phyloP scores from a whole-genome alignment of 2,797 vertebrate genomes.

The Myripristis murdjan region DNA sequence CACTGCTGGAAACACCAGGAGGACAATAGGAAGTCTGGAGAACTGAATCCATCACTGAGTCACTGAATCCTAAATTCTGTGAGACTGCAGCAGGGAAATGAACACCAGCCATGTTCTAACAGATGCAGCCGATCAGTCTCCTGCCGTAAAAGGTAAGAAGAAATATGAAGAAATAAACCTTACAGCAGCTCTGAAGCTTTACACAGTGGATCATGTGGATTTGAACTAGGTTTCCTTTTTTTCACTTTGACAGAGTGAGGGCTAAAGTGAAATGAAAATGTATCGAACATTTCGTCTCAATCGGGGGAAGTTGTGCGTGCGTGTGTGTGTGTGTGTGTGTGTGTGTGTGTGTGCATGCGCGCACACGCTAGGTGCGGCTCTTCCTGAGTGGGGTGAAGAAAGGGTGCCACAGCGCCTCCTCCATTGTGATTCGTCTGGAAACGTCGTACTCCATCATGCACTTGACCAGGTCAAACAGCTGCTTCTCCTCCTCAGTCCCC shows the following conservation, averaged over 20 bases:
- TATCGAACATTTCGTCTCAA: too few species aligned
- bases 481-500: constrained; percentile 82
- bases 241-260: too few species aligned
- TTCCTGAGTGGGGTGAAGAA: constrained; percentile 86
- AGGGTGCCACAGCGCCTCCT: constrained; percentile 89
- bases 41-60: constrained; percentile 80
- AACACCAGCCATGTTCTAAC: constrained; percentile 56
- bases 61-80: too few species aligned
- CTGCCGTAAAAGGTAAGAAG: too few species aligned
- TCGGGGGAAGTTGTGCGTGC: constrained; percentile 17
- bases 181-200: too few species aligned
- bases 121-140: too few species aligned
- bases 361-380: constrained; percentile 54
- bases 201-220: too few species aligned
- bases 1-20: not conserved
- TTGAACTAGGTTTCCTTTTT: too few species aligned
- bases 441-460: constrained; percentile 92
- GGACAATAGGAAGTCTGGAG: constrained; percentile 5
- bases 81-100: constrained; percentile 80
- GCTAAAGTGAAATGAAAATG: too few species aligned
- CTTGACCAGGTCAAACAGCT: constrained; percentile 89
- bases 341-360: too few species aligned
- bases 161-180: too few species aligned
- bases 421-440: constrained; percentile 86
- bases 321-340: constrained; percentile 35